Conservation (phyloP, 2,888 invertebrate species). For the Anarsia innoxiella region DNA sequence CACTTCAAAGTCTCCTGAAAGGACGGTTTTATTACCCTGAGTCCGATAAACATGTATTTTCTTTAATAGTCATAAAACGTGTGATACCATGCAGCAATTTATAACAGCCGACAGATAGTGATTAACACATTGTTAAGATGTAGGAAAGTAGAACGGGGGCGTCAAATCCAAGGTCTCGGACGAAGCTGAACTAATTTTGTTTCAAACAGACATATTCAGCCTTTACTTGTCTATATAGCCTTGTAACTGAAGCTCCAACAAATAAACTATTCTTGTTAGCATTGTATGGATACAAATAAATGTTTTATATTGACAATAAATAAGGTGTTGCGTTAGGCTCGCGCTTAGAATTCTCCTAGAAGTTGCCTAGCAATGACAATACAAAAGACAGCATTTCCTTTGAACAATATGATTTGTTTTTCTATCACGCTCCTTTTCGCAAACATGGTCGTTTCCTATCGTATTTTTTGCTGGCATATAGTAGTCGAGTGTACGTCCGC, state of each 20-base stretch:
- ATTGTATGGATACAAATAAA: no score
- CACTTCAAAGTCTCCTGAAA: no score
- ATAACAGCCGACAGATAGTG: constrained; percentile 42
- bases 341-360: background rate
- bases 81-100: constrained; percentile 11
- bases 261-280: no score
- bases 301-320: no score
- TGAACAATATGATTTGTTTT: background rate
- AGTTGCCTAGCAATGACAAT: background rate
- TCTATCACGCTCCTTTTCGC: constrained; percentile 7
- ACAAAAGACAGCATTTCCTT: constrained; percentile 4
- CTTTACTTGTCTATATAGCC: constrained; percentile 21
- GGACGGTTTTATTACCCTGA: constrained; percentile 1
- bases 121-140: constrained; percentile 63
- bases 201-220: constrained; percentile 44
- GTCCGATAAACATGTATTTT: constrained; percentile 1
- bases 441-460: constrained; percentile 8
- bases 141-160: constrained; percentile 69
- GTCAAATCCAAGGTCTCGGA: constrained; percentile 59
- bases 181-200: constrained; percentile 54
- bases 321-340: no score
- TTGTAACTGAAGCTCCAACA: background rate
- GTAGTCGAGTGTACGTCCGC: constrained; percentile 63
- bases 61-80: constrained; percentile 7
- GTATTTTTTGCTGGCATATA: constrained; percentile 19